These are phyloP conservation scores for Rambutsinella grinnellia DNA, from an alignment of 2,888 invertebrate genomes.

Conservation along the genomic window DNA sequence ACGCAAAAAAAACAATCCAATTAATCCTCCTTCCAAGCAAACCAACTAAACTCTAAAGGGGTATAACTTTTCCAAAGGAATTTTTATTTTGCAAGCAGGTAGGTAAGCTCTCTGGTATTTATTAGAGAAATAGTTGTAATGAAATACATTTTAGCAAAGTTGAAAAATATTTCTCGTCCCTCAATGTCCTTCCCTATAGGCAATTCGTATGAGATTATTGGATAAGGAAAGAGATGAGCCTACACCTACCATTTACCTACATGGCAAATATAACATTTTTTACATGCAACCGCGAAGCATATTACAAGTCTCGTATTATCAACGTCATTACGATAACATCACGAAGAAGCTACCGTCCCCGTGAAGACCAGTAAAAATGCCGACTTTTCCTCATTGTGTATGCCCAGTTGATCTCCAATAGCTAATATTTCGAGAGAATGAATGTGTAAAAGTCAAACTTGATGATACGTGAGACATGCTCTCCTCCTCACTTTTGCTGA, in stretches of 20 bases:
- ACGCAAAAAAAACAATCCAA: constrained; percentile 2
- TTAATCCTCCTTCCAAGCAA: neutral
- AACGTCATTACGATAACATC: constrained; percentile 28
- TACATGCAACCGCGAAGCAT: neutral
- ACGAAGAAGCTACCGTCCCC: constrained; percentile 25
- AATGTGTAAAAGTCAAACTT: neutral
- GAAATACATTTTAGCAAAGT: neutral
- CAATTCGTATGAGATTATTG: neutral
- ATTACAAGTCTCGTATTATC: constrained; percentile 18
- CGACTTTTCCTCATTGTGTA: too few species aligned
- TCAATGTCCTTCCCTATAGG: too few species aligned
- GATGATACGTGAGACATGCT: constrained; percentile 2
- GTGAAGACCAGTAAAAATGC: neutral
- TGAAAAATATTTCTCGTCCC: neutral
- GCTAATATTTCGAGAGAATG: neutral
- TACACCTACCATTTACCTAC: too few species aligned
- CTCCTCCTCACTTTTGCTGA: constrained; percentile 4
- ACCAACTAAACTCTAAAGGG: too few species aligned
- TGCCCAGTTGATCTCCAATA: neutral
- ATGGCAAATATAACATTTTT: neutral
- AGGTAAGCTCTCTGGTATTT: constrained; percentile 23
- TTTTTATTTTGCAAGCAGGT: constrained; percentile 36
- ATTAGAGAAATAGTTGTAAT: neutral
- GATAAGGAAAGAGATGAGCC: too few species aligned
- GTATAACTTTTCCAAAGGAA: constrained; percentile 19